Base-by-base conservation (phyloP, 2,113 vertebrate species). In the Sminthopsis crassicaudata region DNA sequence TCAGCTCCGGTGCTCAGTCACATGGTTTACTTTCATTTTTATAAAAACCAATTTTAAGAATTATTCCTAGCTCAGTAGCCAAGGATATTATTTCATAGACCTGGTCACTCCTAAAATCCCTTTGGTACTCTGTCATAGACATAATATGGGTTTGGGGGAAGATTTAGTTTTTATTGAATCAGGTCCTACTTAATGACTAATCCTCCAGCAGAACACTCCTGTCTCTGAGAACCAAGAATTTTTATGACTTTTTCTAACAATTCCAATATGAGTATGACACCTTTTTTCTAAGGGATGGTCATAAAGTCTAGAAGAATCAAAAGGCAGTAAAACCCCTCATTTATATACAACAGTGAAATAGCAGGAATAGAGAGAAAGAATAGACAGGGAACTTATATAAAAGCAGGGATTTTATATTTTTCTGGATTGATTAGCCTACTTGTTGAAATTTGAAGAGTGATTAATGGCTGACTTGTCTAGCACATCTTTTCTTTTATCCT, bases 281-380 rank as follows among this genome's bases (percentile, higher is more conserved):
- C n/a, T n/a, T 84, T 91, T 91, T 91, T 91, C 90, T 53, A 91
- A 53, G 90, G 51, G 90, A 27, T n/a, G 23, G 50, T 50, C 53
- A 91, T 51, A 91, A 91, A 91, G 50, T 91, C 36, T 91, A 23
- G 23, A 91, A 53, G 16, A 91, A 53, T 51, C 36, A 91, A 52
- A 91, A 52, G 51, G 27, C 16, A 91, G 30, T n/a, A 90, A 91
- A 91, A 53, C 16, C 50, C 27, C 51, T 91, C 51, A n/a, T 91
- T n/a, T 53, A 91, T 22, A 52, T 53, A 30, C 51, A 52, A n/a
- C 50, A 53, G 36, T 30, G 50, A 16, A 53, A n/a, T 91, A 51
- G 16, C 53, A 30, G 50, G 51, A 91, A 30, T n/a, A 52, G 27
- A 91, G 51, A 84, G 51, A 91, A 91, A 51, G 51, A 91, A 53